These are phyloP conservation scores for Helicoverpa armigera DNA, from an alignment of 1,140 invertebrate species.

Conservation along the genomic window DNA sequence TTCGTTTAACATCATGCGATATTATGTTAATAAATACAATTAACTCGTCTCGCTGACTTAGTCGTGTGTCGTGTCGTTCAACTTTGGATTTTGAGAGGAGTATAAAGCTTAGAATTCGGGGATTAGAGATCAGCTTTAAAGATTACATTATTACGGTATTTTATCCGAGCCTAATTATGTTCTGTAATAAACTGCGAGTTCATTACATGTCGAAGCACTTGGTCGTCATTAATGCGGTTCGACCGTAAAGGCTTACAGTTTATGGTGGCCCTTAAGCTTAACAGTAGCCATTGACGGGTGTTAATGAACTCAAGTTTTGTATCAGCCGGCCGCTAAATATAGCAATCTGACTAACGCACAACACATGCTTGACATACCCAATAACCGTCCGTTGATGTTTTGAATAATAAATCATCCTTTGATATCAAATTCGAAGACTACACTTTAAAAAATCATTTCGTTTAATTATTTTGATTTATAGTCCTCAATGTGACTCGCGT, in stretches of 20 bases:
- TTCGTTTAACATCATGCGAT: slow-evolving; percentile 70
- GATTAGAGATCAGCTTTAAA: not conserved
- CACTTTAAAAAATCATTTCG: not conserved
- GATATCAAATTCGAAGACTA: slow-evolving; percentile 6
- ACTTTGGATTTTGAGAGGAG: slow-evolving; percentile 54
- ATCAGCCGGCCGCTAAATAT: slow-evolving; percentile 73
- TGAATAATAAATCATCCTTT: slow-evolving; percentile 57
- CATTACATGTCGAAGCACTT: not conserved
- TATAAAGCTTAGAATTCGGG: not conserved
- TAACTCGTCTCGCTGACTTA: slow-evolving; percentile 65
- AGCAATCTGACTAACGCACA: slow-evolving; percentile 72
- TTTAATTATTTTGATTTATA: not conserved
- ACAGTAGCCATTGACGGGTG: slow-evolving; percentile 56
- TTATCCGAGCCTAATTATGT: no score
- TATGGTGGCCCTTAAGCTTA: slow-evolving; percentile 46
- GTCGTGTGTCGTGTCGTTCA: slow-evolving; percentile 69
- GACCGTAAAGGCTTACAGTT: slow-evolving; percentile 3
- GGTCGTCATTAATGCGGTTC: slow-evolving; percentile 5
- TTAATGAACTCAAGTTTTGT: slow-evolving; percentile 72
- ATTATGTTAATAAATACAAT: slow-evolving; percentile 84
- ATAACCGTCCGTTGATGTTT: slow-evolving; percentile 57
- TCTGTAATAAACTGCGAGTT: no score
- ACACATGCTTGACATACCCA: slow-evolving; percentile 71
- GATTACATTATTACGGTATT: not conserved
- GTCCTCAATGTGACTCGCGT: no score